Evolutionary conservation across 2,113 vertebrate genomes (phyloP).

Genomic region (Gallinago undulata): DNA sequence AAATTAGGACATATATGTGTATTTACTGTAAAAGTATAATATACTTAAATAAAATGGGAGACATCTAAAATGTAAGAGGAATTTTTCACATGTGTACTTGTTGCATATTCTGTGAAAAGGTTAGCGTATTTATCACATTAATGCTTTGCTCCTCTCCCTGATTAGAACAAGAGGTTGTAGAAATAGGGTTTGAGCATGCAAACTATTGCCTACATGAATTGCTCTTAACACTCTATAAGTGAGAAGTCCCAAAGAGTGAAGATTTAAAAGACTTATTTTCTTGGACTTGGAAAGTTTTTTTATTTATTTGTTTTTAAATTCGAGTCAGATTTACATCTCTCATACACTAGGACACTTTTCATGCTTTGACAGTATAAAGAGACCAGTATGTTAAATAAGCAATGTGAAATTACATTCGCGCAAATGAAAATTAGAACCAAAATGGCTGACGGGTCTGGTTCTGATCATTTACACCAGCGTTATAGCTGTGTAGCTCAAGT

Average conservation of each 20-base stretch:
- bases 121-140: background rate
- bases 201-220: background rate
- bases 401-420: background rate
- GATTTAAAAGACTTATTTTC: background rate
- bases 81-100: background rate
- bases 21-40: background rate
- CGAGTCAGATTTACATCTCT: background rate
- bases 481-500: background rate
- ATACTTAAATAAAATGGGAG: background rate
- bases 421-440: slow-evolving; percentile 10
- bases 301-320: background rate
- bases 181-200: background rate
- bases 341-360: background rate
- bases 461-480: background rate
- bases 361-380: background rate
- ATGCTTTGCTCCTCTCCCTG: background rate
- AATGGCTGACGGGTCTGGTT: background rate
- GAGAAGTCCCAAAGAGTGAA: background rate
- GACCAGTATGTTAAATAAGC: background rate
- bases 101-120: background rate
- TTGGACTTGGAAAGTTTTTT: background rate
- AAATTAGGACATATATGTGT: background rate
- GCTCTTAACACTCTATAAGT: background rate
- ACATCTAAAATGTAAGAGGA: background rate
- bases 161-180: background rate